phyloP scores from a whole-genome alignment of 2,113 vertebrate species.

The Leptodactylus fuscus region DNA sequence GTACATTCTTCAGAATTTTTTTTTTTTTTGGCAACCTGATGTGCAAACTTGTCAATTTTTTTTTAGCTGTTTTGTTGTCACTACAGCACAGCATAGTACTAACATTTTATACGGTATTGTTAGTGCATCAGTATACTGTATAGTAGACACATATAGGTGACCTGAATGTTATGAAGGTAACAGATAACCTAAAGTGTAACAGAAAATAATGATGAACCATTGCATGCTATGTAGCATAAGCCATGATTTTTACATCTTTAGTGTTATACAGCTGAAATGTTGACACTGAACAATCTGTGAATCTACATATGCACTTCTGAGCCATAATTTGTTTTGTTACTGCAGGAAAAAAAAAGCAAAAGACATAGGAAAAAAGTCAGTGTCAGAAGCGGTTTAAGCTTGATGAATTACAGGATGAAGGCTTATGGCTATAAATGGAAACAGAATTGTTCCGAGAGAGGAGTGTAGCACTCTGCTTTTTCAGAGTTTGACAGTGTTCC shows the following conservation, averaged over 20 bases:
- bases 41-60: too few relatives aligned
- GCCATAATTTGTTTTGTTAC: constrained; percentile 27
- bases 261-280: neutral
- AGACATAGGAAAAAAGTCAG: constrained; percentile 57
- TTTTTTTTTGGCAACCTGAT: too few relatives aligned
- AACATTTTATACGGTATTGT: too few relatives aligned
- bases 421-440: constrained; percentile 54
- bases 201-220: neutral
- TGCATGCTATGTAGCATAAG: neutral
- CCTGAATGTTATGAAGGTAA: neutral
- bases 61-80: neutral
- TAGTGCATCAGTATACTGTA: too few relatives aligned
- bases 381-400: constrained; percentile 59
- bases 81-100: neutral
- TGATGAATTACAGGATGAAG: constrained; percentile 53
- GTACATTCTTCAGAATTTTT: too few relatives aligned
- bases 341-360: constrained; percentile 32
- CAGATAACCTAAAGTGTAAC: neutral
- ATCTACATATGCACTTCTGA: constrained; percentile 28
- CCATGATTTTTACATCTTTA: neutral
- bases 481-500: constrained; percentile 49
- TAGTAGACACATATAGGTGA: neutral
- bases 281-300: neutral
- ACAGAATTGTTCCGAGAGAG: constrained; percentile 40
- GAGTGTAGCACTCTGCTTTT: constrained; percentile 44